These are phyloP conservation scores for Aricia artaxerxes DNA, from an alignment of 2,888 invertebrate species.

Conservation along the genomic window DNA sequence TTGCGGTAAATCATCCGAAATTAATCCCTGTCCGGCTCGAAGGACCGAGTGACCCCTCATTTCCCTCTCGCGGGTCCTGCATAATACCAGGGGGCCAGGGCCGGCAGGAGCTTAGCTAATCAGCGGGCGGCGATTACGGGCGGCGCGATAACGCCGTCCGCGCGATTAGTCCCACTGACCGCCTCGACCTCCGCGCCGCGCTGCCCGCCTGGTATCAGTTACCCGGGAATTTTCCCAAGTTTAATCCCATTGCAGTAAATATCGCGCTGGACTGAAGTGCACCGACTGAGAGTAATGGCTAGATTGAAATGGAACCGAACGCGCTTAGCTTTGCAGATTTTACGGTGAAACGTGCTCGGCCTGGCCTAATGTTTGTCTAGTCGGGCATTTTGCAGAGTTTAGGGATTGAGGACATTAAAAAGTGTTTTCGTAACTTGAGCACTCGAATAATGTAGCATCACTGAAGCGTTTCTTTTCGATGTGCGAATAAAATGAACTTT, in stretches of 20 bases:
- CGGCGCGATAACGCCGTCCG: slow-evolving; percentile 74
- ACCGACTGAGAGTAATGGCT: slow-evolving; percentile 27
- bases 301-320: slow-evolving; percentile 22
- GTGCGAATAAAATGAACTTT: slow-evolving; percentile 51
- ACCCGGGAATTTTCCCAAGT: slow-evolving; percentile 45
- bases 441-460: background rate
- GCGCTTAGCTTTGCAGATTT: slow-evolving; percentile 17
- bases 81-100: slow-evolving; percentile 73
- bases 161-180: slow-evolving; percentile 75
- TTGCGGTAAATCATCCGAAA: slow-evolving; percentile 34
- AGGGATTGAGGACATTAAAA: background rate
- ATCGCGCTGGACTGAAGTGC: slow-evolving; percentile 25
- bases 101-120: slow-evolving; percentile 74
- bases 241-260: slow-evolving; percentile 43
- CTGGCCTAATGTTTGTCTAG: slow-evolving; percentile 11
- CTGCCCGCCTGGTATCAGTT: slow-evolving; percentile 59
- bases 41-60: slow-evolving; percentile 46
- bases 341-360: background rate
- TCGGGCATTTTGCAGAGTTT: background rate
- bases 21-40: slow-evolving; percentile 41
- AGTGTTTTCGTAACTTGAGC: background rate
- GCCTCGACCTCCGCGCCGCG: slow-evolving; percentile 50
- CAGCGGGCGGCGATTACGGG: slow-evolving; percentile 73
- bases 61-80: slow-evolving; percentile 58
- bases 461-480: slow-evolving; percentile 37